Evolutionary conservation across 2,797 vertebrate species (phyloP).

Genomic region (Poeciliopsis paucimaculata): DNA sequence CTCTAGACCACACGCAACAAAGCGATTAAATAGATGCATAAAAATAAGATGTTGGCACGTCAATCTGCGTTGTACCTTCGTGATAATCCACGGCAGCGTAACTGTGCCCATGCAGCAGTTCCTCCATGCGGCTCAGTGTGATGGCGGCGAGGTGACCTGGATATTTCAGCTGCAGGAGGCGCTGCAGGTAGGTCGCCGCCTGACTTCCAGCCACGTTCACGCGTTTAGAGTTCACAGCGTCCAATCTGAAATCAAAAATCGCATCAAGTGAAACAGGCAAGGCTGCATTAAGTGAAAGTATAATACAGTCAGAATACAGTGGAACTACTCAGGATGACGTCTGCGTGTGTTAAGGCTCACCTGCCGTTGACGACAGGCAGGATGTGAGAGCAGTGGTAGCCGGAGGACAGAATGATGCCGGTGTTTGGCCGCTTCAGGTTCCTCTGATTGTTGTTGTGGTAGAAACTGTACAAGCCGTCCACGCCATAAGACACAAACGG

Average conservation of each 20-base stretch:
- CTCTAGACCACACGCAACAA: constrained; percentile 72
- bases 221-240: constrained; percentile 91
- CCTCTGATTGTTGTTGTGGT: constrained; percentile 78
- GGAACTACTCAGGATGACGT: background rate
- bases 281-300: background rate
- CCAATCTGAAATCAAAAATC: constrained; percentile 79
- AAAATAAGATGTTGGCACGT: background rate
- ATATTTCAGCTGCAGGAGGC: constrained; percentile 96
- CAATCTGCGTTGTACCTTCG: constrained; percentile 74
- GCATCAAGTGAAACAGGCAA: background rate
- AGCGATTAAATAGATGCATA: background rate
- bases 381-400: constrained; percentile 94
- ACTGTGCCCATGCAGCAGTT: constrained; percentile 93
- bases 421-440: constrained; percentile 70
- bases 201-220: constrained; percentile 96
- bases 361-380: constrained; percentile 92
- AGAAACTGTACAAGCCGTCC: constrained; percentile 92
- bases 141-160: constrained; percentile 91
- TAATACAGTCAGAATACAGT: background rate
- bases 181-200: constrained; percentile 90
- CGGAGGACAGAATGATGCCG: constrained; percentile 90
- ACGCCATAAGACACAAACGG: constrained; percentile 92
- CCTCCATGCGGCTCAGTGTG: constrained; percentile 96
- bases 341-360: constrained; percentile 72
- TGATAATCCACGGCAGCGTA: constrained; percentile 90